Conservation (phyloP, 1,140 invertebrate species). For the Vanessa atalanta region DNA sequence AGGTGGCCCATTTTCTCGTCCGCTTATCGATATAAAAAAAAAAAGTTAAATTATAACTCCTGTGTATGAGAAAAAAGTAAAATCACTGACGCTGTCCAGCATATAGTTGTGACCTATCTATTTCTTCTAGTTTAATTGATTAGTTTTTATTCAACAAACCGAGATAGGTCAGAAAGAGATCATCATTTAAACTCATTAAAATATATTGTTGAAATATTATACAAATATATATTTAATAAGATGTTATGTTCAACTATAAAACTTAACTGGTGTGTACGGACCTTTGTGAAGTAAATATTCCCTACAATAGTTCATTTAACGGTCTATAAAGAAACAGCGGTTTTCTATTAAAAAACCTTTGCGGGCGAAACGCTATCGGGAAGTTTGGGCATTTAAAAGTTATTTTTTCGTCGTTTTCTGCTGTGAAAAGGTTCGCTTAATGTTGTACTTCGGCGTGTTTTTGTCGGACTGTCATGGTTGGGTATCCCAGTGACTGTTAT, state of each 20-base stretch:
- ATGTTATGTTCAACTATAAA: background rate
- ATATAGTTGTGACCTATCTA: no score
- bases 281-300: background rate
- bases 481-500: background rate
- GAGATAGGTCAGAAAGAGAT: no score
- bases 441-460: background rate
- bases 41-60: no score
- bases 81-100: no score
- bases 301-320: background rate
- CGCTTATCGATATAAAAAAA: no score
- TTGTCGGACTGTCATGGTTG: background rate
- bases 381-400: slow-evolving; percentile 1
- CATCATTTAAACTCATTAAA: no score
- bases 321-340: slow-evolving; percentile 6
- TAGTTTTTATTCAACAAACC: no score
- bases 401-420: background rate
- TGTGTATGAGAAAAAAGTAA: no score
- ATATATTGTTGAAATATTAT: no score
- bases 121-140: no score
- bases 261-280: background rate
- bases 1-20: no score
- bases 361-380: background rate
- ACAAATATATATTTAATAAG: no score
- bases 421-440: slow-evolving; percentile 5
- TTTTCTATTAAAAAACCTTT: slow-evolving; percentile 9